Base-by-base conservation (phyloP, 2,888 invertebrate genomes). In the Hirtodrosophila duncani region DNA sequence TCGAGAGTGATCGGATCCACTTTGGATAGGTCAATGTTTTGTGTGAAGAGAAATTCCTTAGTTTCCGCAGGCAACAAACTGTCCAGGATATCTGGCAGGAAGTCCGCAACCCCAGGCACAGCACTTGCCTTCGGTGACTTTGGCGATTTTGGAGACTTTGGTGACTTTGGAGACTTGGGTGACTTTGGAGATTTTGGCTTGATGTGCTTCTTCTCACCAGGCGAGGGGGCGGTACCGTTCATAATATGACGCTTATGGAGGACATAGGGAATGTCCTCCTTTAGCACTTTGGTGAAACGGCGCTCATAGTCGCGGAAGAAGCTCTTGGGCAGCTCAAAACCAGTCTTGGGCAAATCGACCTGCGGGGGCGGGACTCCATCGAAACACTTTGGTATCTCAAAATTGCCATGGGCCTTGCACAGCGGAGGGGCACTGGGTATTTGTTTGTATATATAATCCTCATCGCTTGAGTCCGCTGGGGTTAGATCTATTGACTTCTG, bases 401-500 rank as follows among this genome's bases (percentile, higher is more conserved):
- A 93, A 83, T 92, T 92, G 1, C 92, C 92, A 58, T 91, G 90
- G 61, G 91, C 91, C 29, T 91, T 91, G 48, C 94, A 92, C 10
- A 93, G 89, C 0, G 90, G 91, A 0, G 92, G 92, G 13, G 92
- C 92, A 81, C 92, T 92, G 0, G 91, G 91, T 68, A 93, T 92
- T 87, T 93, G 92, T 56, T 92, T 91, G 77, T 92, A 92, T 11
- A 92, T 90, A 74, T 92, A 92, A 84, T 94, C 94, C 83, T 94
- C 94, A 77, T 94, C 94, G 53, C 94, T 94, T 0, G 94, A 94
- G 85, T 94, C 94, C 0, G 94, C 94, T 3, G 94, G 94, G 1
- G 94, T 94, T 17, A 94, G 86, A 81, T 94, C 94, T 51, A 94
- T 94, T 0, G 94, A 94, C 82, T 94, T 94, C 77, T 94, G 94